Base-by-base conservation (phyloP, 2,113 vertebrate species). In the Seriola rivoliana region DNA sequence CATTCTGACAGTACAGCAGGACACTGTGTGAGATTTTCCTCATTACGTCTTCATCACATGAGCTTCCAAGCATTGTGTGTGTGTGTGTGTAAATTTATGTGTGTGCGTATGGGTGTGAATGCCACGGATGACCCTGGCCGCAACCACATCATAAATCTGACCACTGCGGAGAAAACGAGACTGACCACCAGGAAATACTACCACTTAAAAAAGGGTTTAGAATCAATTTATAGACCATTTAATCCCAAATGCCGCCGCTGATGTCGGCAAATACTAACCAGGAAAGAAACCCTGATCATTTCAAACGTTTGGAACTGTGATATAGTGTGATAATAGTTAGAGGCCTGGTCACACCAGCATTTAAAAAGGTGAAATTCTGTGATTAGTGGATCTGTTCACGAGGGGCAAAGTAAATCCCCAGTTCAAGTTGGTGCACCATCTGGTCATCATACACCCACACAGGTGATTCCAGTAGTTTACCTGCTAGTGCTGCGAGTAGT, bases 81-180 rank as follows among this genome's bases (percentile, higher is more conserved):
- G 80, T 66, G 69, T 75, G 80, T 52, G 17, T 50, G 0, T 21
- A 52, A 52, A 52, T 52, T 21, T 52, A 5, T 52, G 50, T 52
- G 66, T 46, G 40, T 58, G 25, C 29, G 42, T 52, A 38, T 23
- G 34, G 71, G 80, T 81, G 85, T 85, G 72, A 82, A 82, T 89
- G 57, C 78, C 87, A 81, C 25, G 76, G 77, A 84, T 85, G 23
- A 81, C 65, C 50, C 42, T 58, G 80, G 54, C 65, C n/a, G 17
- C 69, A 23, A 79, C 70, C 78, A 78, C 82, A 48, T 65, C 75
- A 55, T 89, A 90, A 90, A 92, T 90, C 75, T 62, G 62, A 25
- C 54, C 0, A n/a, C 67, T 65, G 63, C 71, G 66, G 59, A 60
- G 74, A 4, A 79, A 79, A 71, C 40, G 57, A 66, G 52, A 79